Conservation (phyloP, 2,888 invertebrate genomes). For the Cephonodes hylas region DNA sequence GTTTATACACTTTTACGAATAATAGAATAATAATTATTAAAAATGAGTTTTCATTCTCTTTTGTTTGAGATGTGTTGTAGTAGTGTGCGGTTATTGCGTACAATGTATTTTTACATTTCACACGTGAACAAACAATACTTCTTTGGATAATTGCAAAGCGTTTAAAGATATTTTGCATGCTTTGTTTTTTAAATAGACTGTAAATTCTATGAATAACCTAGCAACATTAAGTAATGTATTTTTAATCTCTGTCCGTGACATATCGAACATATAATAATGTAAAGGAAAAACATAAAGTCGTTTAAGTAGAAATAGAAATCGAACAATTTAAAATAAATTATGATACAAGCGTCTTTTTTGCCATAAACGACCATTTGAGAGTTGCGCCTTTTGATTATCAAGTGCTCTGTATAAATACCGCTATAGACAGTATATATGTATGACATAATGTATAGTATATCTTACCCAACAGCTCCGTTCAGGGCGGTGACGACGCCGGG, state of each 20-base stretch:
- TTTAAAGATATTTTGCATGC: background rate
- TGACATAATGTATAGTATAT: no score
- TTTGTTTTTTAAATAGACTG: no score
- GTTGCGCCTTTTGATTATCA: no score
- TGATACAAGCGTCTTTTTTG: no score
- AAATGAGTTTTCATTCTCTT: background rate
- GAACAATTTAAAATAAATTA: conserved; percentile 11
- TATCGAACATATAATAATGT: no score
- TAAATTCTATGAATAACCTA: background rate
- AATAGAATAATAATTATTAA: background rate
- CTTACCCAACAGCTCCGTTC: conserved; percentile 75
- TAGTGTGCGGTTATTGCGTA: background rate
- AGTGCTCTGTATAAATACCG: no score
- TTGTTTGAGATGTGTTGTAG: background rate
- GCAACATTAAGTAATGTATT: no score
- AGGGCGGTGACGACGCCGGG: conserved; percentile 71
- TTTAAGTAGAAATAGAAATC: no score
- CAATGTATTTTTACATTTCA: background rate
- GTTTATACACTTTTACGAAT: background rate
- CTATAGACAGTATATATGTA: no score
- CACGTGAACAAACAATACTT: background rate
- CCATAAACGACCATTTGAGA: no score
- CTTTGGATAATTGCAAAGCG: background rate
- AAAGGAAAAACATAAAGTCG: no score
- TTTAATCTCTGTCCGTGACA: no score